Evolutionary conservation across 2,797 vertebrate genomes (phyloP).

Genomic region (Arnoldichthys spilopterus): DNA sequence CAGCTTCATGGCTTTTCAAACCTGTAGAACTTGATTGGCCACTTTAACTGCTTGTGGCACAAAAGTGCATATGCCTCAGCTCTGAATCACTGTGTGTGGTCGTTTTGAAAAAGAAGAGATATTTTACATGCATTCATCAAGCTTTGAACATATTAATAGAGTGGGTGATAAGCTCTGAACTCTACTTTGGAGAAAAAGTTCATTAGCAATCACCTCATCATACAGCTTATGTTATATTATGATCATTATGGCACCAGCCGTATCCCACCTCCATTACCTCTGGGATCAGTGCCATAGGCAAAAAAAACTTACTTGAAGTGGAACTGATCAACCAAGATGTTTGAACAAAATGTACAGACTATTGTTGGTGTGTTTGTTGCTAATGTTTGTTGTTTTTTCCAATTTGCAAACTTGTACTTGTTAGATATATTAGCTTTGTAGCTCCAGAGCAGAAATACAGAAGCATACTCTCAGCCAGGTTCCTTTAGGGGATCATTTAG

Average conservation of each 20-base stretch:
- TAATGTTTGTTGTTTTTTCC: too few species aligned
- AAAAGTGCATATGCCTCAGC: neutral
- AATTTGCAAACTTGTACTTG: too few species aligned
- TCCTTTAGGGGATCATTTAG: too few species aligned
- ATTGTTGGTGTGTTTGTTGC: too few species aligned
- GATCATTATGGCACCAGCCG: neutral
- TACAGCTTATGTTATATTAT: neutral
- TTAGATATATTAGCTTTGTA: too few species aligned
- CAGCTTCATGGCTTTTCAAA: constrained; percentile 9
- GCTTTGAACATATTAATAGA: neutral
- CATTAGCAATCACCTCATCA: neutral
- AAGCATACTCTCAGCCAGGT: too few species aligned
- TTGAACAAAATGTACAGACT: too few species aligned
- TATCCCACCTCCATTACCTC: neutral
- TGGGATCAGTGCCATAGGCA: too few species aligned
- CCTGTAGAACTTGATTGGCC: neutral
- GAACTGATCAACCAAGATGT: neutral
- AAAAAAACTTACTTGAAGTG: too few species aligned
- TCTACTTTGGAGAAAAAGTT: neutral
- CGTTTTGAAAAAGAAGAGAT: neutral
- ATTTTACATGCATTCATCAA: neutral
- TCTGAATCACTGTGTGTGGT: neutral
- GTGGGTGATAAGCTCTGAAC: constrained; percentile 8
- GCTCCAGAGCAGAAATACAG: too few species aligned
- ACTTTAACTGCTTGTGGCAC: neutral